Percentiles rank a stretch among this genome's conserved stretches.
Evolutionary conservation across 2,113 vertebrate genomes (phyloP).

Genomic region (Brienomyrus brachyistius): DNA sequence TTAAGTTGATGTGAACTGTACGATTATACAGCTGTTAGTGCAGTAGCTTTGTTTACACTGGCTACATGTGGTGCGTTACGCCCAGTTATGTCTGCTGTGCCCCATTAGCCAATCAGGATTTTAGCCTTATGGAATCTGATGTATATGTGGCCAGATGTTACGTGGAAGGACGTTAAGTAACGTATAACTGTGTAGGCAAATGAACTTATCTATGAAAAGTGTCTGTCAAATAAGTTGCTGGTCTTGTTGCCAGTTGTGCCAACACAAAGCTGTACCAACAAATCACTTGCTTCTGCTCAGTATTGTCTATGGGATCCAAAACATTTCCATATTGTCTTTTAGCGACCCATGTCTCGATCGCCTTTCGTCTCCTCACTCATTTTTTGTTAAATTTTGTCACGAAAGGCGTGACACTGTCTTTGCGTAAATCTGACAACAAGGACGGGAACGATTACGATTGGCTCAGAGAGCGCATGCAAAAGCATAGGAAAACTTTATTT

Average conservation of each 20-base stretch:
- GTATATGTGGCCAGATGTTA: neutral
- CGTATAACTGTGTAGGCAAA: neutral
- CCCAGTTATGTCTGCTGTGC: neutral
- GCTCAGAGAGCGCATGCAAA: neutral
- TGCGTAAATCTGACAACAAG: neutral
- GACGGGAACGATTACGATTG: neutral
- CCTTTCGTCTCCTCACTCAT: neutral
- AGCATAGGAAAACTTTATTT: neutral
- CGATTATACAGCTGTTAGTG: neutral
- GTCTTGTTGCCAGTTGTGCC: neutral
- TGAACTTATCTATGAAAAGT: neutral
- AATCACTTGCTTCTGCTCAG: neutral
- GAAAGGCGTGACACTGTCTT: neutral
- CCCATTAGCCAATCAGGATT: neutral
- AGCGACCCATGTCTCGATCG: neutral
- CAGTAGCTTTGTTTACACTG: neutral
- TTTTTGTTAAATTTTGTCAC: neutral
- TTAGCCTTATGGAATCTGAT: neutral
- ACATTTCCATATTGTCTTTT: neutral
- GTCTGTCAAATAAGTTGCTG: neutral
- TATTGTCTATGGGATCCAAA: neutral
- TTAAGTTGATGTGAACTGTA: neutral
- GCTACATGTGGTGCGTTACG: neutral
- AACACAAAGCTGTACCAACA: neutral
- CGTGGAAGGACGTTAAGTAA: neutral